These are phyloP conservation scores for Sciurus carolinensis DNA, from an alignment of 2,797 vertebrate genomes.

Conservation along the genomic window DNA sequence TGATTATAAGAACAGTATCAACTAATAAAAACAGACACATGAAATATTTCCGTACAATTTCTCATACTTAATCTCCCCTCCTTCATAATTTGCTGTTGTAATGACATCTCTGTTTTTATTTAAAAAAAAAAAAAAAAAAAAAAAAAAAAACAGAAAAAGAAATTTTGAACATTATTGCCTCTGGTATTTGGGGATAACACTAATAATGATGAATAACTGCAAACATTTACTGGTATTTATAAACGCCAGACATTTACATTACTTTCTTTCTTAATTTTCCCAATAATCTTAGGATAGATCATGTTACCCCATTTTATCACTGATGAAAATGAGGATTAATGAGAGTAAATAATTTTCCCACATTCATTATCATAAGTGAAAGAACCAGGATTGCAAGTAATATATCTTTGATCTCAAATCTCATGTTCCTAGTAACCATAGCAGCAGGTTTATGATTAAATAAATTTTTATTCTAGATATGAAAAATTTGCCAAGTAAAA, in stretches of 20 bases:
- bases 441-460: neutral
- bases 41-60: slow-evolving; percentile 41
- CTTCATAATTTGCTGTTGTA: neutral
- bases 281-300: neutral
- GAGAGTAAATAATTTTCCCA: neutral
- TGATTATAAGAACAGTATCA: slow-evolving; percentile 76
- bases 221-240: neutral
- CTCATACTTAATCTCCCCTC: slow-evolving; percentile 22
- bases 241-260: neutral
- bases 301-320: neutral
- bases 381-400: neutral
- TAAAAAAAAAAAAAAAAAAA: neutral
- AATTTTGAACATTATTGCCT: neutral
- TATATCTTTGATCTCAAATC: neutral
- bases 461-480: slow-evolving; percentile 30
- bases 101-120: neutral
- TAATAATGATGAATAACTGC: neutral
- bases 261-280: slow-evolving; percentile 5
- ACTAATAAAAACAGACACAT: slow-evolving; percentile 76
- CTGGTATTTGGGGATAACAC: neutral
- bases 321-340: slow-evolving; percentile 33
- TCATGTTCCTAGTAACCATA: neutral
- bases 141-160: neutral
- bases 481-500: slow-evolving; percentile 46
- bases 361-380: neutral